Evolutionary conservation across 2,888 invertebrate genomes (phyloP), one percentile per base, ranked within the genome.

Genomic region (Dolichomitus sp.): DNA sequence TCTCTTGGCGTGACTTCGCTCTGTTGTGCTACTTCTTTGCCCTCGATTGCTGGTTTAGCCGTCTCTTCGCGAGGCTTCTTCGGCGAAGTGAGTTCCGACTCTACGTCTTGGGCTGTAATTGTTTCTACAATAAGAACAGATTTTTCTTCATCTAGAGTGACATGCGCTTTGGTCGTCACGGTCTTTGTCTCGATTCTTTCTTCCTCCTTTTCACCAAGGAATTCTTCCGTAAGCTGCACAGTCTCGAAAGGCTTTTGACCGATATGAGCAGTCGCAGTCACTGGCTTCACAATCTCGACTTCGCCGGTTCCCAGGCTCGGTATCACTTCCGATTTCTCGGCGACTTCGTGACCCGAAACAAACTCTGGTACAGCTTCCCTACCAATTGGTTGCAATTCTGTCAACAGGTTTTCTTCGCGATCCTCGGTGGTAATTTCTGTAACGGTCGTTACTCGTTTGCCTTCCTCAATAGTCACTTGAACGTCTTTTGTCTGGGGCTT

Each of bases 361-460:
- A 90, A 82, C 33, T 48, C 69, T 7, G 87, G 83, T 1, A 87
- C 68, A 7, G 88, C 90, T 5, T 78, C 84, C 50, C 84, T 81
- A 11, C 72, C 52, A 19, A 48, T 85, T 4, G 87, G 94, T 86
- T 91, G 90, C 17, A 90, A 89, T 9, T 90, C 85, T 19, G 90
- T 90, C 80, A 91, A 87, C 45, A 95, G 91, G 1, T 88, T 80
- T 54, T 92, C 90, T 89, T 95, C 95, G 74, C 90, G 93, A 89
- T 95, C 95, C 87, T 94, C 94, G 59, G 93, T 89, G 80, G 94
- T 93, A 40, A 94, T 91, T 93, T 95, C 95, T 42, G 93, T 95
- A 0, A 95, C 89, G 0, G 86, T 88, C 0, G 92, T 91, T n/a
- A 94, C 88, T 30, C 94, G 92, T 84, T 92, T 92, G 19, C 93